These are phyloP conservation scores for Idaea dimidiata DNA, from an alignment of 2,888 invertebrate genomes.

Conservation along the genomic window DNA sequence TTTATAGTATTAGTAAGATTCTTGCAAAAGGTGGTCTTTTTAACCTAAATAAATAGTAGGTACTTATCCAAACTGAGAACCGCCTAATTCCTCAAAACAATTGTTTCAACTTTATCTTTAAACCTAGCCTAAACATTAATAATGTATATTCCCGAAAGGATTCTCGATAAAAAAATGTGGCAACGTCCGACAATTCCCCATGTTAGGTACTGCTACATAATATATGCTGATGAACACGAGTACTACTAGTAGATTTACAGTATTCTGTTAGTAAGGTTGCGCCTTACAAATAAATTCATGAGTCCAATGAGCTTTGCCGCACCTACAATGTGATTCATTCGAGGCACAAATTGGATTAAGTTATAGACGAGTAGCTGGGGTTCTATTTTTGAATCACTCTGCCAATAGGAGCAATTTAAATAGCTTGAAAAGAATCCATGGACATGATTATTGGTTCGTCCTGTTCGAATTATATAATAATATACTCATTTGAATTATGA, in stretches of 20 bases:
- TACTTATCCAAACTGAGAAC: no score
- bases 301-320: constrained; percentile 48
- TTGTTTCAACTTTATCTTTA: no score
- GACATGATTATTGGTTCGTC: no score
- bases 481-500: no score
- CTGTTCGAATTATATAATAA: no score
- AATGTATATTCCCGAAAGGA: background rate
- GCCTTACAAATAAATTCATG: constrained; percentile 58
- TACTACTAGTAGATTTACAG: constrained; percentile 12
- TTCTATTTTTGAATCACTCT: no score
- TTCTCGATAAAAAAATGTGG: background rate
- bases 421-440: no score
- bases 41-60: no score
- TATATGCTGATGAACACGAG: background rate
- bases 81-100: no score
- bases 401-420: no score
- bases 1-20: no score
- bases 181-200: background rate
- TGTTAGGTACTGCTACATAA: background rate
- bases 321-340: constrained; percentile 50
- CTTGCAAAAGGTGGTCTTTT: no score
- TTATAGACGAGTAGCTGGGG: constrained; percentile 20
- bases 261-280: constrained; percentile 26
- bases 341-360: constrained; percentile 27
- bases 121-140: background rate